A percentile compares a stretch with the other conserved stretches of the same genome.
These are phyloP conservation scores for Philaethria dido DNA, from an alignment of 2,888 invertebrate genomes.

Conservation along the genomic window DNA sequence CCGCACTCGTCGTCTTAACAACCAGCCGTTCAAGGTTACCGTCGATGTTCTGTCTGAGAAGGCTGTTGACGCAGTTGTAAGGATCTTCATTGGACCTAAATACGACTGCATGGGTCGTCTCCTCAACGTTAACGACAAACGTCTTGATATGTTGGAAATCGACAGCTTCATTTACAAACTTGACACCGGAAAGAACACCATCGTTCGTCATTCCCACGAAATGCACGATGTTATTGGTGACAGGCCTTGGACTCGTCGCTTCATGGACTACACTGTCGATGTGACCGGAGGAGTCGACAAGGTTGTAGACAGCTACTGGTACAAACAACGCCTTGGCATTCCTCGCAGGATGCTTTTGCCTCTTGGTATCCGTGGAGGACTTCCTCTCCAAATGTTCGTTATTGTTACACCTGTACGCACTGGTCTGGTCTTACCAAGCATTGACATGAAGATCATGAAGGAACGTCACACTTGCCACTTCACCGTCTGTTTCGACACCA, in stretches of 20 bases:
- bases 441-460: constrained; percentile 76
- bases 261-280: constrained; percentile 55
- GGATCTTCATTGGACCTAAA: constrained; percentile 88
- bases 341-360: constrained; percentile 89
- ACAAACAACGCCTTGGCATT: constrained; percentile 83
- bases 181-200: constrained; percentile 86
- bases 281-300: constrained; percentile 77
- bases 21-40: constrained; percentile 85
- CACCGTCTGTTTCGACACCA: constrained; percentile 83
- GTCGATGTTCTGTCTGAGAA: constrained; percentile 84
- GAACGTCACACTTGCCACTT: constrained; percentile 81
- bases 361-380: constrained; percentile 86
- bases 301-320: constrained; percentile 81
- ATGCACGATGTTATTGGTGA: constrained; percentile 86
- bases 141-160: constrained; percentile 74
- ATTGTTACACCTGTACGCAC: constrained; percentile 83
- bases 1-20: constrained; percentile 86
- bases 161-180: constrained; percentile 85
- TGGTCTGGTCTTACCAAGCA: constrained; percentile 69
- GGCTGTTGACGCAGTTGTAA: constrained; percentile 84
- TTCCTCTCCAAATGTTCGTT: constrained; percentile 85
- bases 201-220: constrained; percentile 87
- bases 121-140: constrained; percentile 75
- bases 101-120: constrained; percentile 86
- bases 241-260: constrained; percentile 72